Evolutionary conservation across 2,797 vertebrate species (phyloP).

Genomic region (Parambassis ranga): DNA sequence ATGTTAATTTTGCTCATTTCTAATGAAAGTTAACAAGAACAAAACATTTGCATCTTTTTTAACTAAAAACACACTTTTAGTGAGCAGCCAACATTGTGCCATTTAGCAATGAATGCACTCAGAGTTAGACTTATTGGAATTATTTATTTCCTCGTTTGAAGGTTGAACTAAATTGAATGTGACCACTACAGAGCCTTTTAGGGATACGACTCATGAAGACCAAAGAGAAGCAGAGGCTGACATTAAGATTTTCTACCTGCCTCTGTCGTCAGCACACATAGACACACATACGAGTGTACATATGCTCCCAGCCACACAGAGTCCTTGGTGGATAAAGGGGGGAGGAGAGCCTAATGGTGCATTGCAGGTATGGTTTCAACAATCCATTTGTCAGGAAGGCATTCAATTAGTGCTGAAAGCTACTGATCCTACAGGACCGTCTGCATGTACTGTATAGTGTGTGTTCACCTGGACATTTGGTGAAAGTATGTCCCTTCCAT

Average conservation of each 20-base stretch:
- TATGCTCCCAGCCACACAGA: conserved; percentile 1
- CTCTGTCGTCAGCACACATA: not conserved
- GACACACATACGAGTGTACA: not conserved
- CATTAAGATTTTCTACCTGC: conserved; percentile 6
- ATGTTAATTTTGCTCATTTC: too few species aligned
- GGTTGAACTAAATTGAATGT: conserved; percentile 50
- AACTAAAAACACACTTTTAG: not conserved
- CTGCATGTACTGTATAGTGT: not conserved
- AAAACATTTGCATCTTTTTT: not conserved
- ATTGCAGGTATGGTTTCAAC: conserved; percentile 73
- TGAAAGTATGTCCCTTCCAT: not conserved
- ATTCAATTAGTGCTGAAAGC: conserved; percentile 68
- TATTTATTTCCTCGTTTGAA: conserved; percentile 33
- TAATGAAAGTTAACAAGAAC: not conserved
- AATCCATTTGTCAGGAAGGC: conserved; percentile 73
- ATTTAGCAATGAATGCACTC: not conserved
- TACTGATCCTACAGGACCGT: conserved; percentile 21
- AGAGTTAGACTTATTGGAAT: not conserved
- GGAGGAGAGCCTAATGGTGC: conserved; percentile 64
- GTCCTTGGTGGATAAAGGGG: conserved; percentile 45
- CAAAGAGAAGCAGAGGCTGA: conserved; percentile 14
- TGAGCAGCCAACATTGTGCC: not conserved
- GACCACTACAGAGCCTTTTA: conserved; percentile 25
- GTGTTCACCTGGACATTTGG: not conserved
- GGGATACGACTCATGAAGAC: conserved; percentile 2